Evolutionary conservation across 2,797 vertebrate genomes (phyloP), one percentile per base, ranked within the genome.

Genomic region (Strix occidentalis): DNA sequence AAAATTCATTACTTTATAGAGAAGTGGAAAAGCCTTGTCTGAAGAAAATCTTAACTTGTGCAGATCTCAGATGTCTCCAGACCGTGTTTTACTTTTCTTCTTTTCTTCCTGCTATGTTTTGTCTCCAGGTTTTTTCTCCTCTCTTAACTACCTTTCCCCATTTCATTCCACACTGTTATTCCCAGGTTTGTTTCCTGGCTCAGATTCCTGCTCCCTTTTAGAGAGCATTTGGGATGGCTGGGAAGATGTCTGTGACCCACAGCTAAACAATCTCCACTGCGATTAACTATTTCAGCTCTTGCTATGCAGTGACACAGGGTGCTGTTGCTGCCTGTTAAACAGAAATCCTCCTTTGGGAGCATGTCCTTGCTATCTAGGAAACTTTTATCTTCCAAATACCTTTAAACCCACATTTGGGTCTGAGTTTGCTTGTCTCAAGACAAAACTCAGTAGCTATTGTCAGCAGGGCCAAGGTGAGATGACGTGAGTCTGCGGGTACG

Each of bases 361-460:
- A 0, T 10, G 72, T 84, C 80, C 80, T 89, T 64, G 68, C 83
- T 77, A 37, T 45, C 80, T 29, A 20, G 74, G 56, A 79, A 86
- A 29, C 35, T 92, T 77, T 97, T 94, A 53, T 94, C 92, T 93
- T 66, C 71, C n/a, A 26, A 41, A 80, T 77, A 60, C 64, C 60
- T 91, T 60, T 66, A 41, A 95, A 61, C 21, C 37, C 54, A 17
- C 43, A 6, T 68, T 53, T 6, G 31, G 51, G 63, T 26, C 75
- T 16, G 76, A 2, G 0, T 58, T 83, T 84, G 15, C 82, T 78
- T 53, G 68, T 75, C 72, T 37, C 19, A 7, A 91, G 91, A 89
- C 71, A 51, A 83, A 93, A 66, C 72, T 77, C 16, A 2, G 87
- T 10, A 1, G 35, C 48, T 54, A 68, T 33, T 54, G 66, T 7